phyloP scores from a whole-genome alignment of 2,113 vertebrate species.

The Clarias magur region DNA sequence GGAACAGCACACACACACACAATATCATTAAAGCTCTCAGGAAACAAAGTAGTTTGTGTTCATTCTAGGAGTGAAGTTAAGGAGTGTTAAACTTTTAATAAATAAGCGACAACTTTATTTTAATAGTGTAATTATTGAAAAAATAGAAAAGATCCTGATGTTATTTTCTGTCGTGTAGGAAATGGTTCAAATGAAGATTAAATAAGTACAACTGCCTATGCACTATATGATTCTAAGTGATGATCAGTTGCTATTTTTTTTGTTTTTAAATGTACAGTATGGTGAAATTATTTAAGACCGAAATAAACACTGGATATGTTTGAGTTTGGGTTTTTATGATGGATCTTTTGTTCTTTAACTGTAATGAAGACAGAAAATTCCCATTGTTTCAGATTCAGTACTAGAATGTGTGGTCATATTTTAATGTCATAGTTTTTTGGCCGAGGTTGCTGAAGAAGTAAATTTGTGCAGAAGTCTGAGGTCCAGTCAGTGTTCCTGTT shows the following conservation, averaged over 20 bases:
- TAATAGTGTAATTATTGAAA: background rate
- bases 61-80: no score
- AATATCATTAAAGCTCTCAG: background rate
- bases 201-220: background rate
- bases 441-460: background rate
- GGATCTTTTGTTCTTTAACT: background rate
- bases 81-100: conserved; percentile 2
- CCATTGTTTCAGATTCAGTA: background rate
- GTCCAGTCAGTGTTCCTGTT: background rate
- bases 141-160: no score
- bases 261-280: background rate
- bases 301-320: conserved; percentile 39
- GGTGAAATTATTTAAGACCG: background rate
- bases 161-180: background rate
- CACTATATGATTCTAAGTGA: background rate
- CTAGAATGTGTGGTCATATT: background rate
- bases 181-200: background rate
- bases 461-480: background rate
- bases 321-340: background rate
- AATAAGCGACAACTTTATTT: no score
- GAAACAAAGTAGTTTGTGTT: background rate
- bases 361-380: background rate
- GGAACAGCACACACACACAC: conserved; percentile 50
- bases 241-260: no score
- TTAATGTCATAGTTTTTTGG: background rate